phyloP scores from a whole-genome alignment of 1,140 invertebrate species.

The Trichonephila clavipes region DNA sequence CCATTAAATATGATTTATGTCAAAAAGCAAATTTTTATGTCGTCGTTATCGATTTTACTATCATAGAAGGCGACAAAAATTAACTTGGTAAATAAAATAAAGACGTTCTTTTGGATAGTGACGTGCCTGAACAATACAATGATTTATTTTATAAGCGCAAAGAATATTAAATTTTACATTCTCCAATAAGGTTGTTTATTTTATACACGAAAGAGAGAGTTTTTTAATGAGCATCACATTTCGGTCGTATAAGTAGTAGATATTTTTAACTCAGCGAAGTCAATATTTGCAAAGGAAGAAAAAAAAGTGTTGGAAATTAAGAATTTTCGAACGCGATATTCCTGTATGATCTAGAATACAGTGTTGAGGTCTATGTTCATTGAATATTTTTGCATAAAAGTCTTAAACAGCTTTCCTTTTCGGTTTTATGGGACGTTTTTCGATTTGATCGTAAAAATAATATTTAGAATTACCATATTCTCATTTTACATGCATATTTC shows the following conservation, averaged over 20 bases:
- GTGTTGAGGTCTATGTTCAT: neutral
- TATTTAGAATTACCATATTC: too few relatives aligned
- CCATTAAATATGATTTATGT: slow-evolving; percentile 70
- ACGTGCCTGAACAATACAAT: slow-evolving; percentile 40
- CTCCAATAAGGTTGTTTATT: slow-evolving; percentile 36
- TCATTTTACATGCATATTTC: too few relatives aligned
- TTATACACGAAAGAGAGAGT: neutral
- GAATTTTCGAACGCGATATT: neutral
- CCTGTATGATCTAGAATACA: neutral
- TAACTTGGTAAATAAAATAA: slow-evolving; percentile 55
- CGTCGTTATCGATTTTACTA: slow-evolving; percentile 64
- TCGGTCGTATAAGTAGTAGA: neutral
- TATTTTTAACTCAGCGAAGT: slow-evolving; percentile 6
- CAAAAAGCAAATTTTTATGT: slow-evolving; percentile 64
- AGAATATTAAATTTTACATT: slow-evolving; percentile 56
- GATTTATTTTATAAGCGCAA: slow-evolving; percentile 60
- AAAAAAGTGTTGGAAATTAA: neutral
- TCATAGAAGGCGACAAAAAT: slow-evolving; percentile 65
- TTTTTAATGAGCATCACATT: slow-evolving; percentile 16
- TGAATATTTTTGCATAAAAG: neutral
- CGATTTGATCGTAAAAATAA: too few relatives aligned
- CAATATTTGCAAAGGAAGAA: slow-evolving; percentile 1
- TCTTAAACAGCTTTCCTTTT: neutral
- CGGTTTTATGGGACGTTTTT: neutral
- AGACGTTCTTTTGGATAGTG: slow-evolving; percentile 31